Percentiles rank a stretch among this genome's conserved stretches.
phyloP scores from a whole-genome alignment of 2,888 invertebrate species.

The Drosophila planitibia region DNA sequence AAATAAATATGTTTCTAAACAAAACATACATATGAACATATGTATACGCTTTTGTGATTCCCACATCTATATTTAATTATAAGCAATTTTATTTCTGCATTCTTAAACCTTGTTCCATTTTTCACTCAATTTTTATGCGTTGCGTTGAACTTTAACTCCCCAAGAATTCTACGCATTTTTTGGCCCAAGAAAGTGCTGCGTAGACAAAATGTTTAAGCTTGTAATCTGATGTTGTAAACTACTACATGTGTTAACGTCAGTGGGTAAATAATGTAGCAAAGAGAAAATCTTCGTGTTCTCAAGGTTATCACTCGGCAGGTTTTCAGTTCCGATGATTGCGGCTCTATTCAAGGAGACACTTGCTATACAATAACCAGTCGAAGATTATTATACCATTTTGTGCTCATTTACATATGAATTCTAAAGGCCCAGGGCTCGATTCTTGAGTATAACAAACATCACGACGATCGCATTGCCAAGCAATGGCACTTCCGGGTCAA shows the following conservation, averaged over 20 bases:
- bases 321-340: constrained; percentile 51
- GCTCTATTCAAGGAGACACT: constrained; percentile 48
- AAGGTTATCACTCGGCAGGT: constrained; percentile 36
- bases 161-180: constrained; percentile 24
- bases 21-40: background rate
- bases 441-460: constrained; percentile 56
- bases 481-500: constrained; percentile 69
- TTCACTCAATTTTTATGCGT: constrained; percentile 3
- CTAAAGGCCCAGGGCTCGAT: constrained; percentile 62
- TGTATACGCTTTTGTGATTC: background rate
- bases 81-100: background rate
- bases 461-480: constrained; percentile 27
- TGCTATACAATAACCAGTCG: constrained; percentile 41
- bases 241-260: background rate
- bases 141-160: constrained; percentile 28
- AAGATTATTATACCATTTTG: constrained; percentile 52
- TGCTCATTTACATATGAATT: constrained; percentile 71
- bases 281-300: constrained; percentile 33
- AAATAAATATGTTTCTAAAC: background rate
- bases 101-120: constrained; percentile 36
- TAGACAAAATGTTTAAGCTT: constrained; percentile 22
- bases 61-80: constrained; percentile 1
- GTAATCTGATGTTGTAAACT: constrained; percentile 7
- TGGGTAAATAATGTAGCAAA: constrained; percentile 2
- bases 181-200: constrained; percentile 6